Conservation (phyloP, 2,888 invertebrate genomes). For the Anoplius nigerrimus region DNA sequence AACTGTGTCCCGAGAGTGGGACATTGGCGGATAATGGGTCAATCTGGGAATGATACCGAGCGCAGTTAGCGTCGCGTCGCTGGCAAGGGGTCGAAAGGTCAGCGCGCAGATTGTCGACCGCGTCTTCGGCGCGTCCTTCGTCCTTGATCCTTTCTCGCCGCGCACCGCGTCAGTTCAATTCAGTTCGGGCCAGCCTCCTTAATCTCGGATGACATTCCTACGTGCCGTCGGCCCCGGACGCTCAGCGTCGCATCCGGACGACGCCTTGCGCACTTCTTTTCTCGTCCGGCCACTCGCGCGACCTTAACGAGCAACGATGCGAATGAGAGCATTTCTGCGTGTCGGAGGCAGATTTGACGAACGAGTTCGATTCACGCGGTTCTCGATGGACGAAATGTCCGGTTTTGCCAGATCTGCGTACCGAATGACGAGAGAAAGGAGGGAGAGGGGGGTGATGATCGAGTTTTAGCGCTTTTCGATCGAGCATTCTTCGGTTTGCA, state of each 20-base stretch:
- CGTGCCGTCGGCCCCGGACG: slow-evolving; percentile 37
- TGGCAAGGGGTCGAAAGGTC: too few relatives aligned
- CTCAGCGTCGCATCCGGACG: too few relatives aligned
- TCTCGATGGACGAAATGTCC: background rate
- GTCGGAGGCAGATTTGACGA: background rate
- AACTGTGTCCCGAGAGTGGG: too few relatives aligned
- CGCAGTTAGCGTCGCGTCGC: too few relatives aligned
- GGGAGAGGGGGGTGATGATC: background rate
- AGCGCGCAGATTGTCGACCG: background rate
- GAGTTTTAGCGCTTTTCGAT: background rate
- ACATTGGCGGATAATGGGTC: too few relatives aligned
- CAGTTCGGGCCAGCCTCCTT: slow-evolving; percentile 32
- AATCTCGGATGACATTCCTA: slow-evolving; percentile 43
- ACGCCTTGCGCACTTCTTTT: too few relatives aligned
- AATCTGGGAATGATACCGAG: too few relatives aligned
- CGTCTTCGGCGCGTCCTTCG: slow-evolving; percentile 31
- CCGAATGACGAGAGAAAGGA: background rate
- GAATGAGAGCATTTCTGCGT: slow-evolving; percentile 11
- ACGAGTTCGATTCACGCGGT: background rate
- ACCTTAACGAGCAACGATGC: slow-evolving; percentile 18
- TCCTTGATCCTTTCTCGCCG: slow-evolving; percentile 34
- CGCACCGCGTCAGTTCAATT: slow-evolving; percentile 26
- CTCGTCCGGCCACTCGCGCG: slow-evolving; percentile 8
- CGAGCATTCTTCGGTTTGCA: background rate
- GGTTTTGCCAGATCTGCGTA: background rate